Evolutionary conservation across 2,797 vertebrate genomes (phyloP), one percentile per base, ranked within the genome.

Genomic region (Chrosomus eos): DNA sequence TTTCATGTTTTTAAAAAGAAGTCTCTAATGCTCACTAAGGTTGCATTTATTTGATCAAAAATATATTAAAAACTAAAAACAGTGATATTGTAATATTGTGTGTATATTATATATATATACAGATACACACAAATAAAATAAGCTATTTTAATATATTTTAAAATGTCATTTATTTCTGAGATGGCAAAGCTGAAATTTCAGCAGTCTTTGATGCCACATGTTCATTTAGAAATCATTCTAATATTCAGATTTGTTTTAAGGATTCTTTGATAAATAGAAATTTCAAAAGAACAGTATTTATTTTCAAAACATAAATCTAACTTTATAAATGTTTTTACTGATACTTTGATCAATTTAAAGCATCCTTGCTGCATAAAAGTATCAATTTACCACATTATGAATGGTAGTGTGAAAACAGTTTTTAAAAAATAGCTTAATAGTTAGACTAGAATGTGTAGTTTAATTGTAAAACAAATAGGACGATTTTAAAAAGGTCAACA

Each of bases 401-500:
- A 76, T 36, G 36, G 53, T 26, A 58, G 33, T 58, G 33, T 76
- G n/a, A 38, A 76, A 58, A n/a, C 4, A 1, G 18, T 10, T 48
- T 71, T 45, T 16, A 48, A 28, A 45, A 72, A 72, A 23, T 2
- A 8, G 3, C 76, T 40, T 21, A 85, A 81, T 18, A 84, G 82
- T 80, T 81, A 71, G 16, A 53, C 76, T 60, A 36, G 19, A 55
- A 33, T 77, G 45, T 38, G 31, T 64, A 38, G 28, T 5, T 51
- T 68, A 66, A 81, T 7, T 33, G 66, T 26, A 75, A 19, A 84
- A 58, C 26, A 80, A 58, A 73, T 58, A 77, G 58, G 23, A 33
- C 73, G 31, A 55, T 45, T 67, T 58, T 13, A 45, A 48, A 82
- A 82, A 86, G 13, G 53, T 64, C 71, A 80, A 67, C 62, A 68